These are phyloP conservation scores for Temnothorax nylanderi DNA, from an alignment of 1,140 invertebrate species.

Conservation along the genomic window DNA sequence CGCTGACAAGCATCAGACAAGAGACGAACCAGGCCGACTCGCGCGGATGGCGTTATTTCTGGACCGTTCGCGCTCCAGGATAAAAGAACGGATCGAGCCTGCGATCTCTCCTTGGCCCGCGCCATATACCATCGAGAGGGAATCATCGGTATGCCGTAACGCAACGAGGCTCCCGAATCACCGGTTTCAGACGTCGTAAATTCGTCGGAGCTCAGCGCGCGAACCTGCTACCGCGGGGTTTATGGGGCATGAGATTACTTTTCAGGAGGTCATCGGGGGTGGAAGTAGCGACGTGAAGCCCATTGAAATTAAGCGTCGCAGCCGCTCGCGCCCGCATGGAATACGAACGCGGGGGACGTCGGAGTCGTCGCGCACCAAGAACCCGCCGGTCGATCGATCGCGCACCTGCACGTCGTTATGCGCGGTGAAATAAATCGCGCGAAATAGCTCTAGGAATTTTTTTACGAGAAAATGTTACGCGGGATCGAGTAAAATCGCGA, in stretches of 20 bases:
- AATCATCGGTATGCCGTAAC: slow-evolving; percentile 62
- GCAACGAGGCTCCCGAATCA: slow-evolving; percentile 69
- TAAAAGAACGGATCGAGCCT: slow-evolving; percentile 28
- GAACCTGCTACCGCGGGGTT: slow-evolving; percentile 69
- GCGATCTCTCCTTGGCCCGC: background rate
- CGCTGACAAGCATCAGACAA: slow-evolving; percentile 44
- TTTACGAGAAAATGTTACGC: background rate
- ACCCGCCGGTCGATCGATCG: slow-evolving; percentile 37
- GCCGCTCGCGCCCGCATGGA: slow-evolving; percentile 22
- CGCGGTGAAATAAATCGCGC: slow-evolving; percentile 46
- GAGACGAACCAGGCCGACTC: slow-evolving; percentile 62
- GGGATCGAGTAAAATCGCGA: background rate
- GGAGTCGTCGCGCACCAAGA: slow-evolving; percentile 25
- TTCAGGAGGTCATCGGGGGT: slow-evolving; percentile 67
- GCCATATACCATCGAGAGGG: background rate
- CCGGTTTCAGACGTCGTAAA: slow-evolving; percentile 72
- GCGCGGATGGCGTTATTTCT: slow-evolving; percentile 68
- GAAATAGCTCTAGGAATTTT: slow-evolving; percentile 9
- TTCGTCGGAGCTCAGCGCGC: slow-evolving; percentile 64
- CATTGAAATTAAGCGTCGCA: slow-evolving; percentile 53
- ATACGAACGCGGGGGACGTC: slow-evolving; percentile 38
- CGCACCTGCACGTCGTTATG: slow-evolving; percentile 50
- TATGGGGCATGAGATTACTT: slow-evolving; percentile 78
- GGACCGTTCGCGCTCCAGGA: slow-evolving; percentile 23
- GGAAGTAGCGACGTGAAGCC: slow-evolving; percentile 46